Evolutionary conservation across 1,140 invertebrate species (phyloP), one percentile per base, ranked within the genome.

Genomic region (Meloidogyne floridensis): DNA sequence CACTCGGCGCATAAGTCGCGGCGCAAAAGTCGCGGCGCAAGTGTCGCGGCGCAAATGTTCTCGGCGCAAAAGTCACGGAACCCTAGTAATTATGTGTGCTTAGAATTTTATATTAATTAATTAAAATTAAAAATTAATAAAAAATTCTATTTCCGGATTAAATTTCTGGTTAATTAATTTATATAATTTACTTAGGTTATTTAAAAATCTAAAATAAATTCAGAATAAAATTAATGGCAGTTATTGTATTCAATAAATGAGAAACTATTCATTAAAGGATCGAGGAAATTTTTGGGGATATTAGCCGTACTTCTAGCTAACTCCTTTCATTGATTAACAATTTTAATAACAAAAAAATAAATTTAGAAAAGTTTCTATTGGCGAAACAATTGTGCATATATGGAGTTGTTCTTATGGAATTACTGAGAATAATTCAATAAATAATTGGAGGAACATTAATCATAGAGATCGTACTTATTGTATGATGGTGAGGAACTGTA

Each of bases 401-500:
- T 87, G 86, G 86, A 78, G 71, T 18, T 87, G 87, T 76, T 20
- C 59, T 42, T 86, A 87, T 59, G 73, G 73, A 3, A 76, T n/a
- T 42, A 13, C 56, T 51, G 0, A n/a, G 51, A 75, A 47, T 15
- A 70, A 15, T n/a, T 11, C 8, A 18, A 32, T 43, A 32, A 80
- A n/a, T 53, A 13, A n/a, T 47, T 10, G 13, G 7, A 72, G 53
- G 13, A 80, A 86, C 7, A 51, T 42, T 20, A 20, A n/a, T 74
- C 11, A 56, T 8, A 69, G 18, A 11, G 65, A 43, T 47, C 53
- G 42, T 13, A 73, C 85, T 20, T 87, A 87, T 75, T 87, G 86
- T 72, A 87, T 87, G 79, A 85, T 87, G 84, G 87, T 87, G 15
- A 83, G 88, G 51, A 88, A 87, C 69, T 87, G 86, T 72, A 87